These are phyloP conservation scores for Chrysotoxum bicinctum DNA, from an alignment of 2,888 invertebrate species.

Conservation along the genomic window DNA sequence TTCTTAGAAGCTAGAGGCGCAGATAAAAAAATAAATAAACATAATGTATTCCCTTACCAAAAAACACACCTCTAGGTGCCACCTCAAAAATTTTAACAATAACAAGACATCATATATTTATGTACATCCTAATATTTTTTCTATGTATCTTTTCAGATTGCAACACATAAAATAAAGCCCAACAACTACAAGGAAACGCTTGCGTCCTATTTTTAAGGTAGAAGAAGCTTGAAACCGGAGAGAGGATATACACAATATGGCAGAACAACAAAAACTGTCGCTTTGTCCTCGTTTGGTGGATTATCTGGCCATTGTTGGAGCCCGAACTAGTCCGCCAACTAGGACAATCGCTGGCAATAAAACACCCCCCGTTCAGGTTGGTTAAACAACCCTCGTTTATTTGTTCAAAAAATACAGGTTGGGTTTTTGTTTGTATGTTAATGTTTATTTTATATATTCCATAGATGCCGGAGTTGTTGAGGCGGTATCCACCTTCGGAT, in stretches of 20 bases:
- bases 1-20: neutral
- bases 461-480: constrained; percentile 95
- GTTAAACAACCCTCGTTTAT: constrained; percentile 38
- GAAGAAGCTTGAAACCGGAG: neutral
- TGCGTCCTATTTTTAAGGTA: constrained; percentile 53
- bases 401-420: neutral
- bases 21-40: neutral
- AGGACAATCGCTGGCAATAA: constrained; percentile 84
- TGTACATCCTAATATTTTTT: constrained; percentile 20
- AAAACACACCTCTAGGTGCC: neutral
- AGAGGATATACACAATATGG: constrained; percentile 75
- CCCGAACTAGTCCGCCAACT: constrained; percentile 86
- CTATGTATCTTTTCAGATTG: constrained; percentile 47
- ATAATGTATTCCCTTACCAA: neutral
- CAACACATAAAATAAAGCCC: constrained; percentile 13
- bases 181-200: constrained; percentile 59
- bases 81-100: neutral
- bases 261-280: constrained; percentile 89
- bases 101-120: neutral
- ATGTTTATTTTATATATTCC: neutral
- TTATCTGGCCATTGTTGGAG: constrained; percentile 98
- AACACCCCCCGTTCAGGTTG: constrained; percentile 90
- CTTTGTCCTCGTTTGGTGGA: constrained; percentile 94
- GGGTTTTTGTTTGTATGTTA: neutral
- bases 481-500: constrained; percentile 97